Base-by-base conservation (phyloP, 2,797 vertebrate genomes). In the Falco peregrinus region DNA sequence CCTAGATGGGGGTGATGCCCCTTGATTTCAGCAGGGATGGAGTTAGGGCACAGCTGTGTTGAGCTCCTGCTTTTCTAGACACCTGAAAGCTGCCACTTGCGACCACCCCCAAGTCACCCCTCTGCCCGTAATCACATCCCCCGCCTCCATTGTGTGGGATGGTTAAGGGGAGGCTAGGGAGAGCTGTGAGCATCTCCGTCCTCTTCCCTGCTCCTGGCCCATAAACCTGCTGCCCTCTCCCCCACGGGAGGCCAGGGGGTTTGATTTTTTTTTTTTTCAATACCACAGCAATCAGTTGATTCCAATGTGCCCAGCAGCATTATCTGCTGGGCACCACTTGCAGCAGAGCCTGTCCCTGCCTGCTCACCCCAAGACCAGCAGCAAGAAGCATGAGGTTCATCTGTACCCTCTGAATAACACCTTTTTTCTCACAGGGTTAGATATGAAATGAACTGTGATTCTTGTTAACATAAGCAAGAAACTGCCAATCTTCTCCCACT, bases 91-190 rank as follows among this genome's bases (percentile, higher is more conserved):
- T 84, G n/a, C 5, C 9, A 13, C 3, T 1, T 78, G 57, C 9
- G 11, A 59, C 53, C 0, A 1, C 5, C 4, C 31, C 2, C 12
- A 17, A 7, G 45, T 54, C 47, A 73, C 31, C 12, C 12, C 17
- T 76, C 68, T 73, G 51, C 31, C 65, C 47, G 33, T 15, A 77
- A 63, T 35, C 3, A 2, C 3, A 0, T 53, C 14, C 25, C 26
- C 3, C 5, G 17, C 26, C 51, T 70, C 9, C 24, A 13, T 69
- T 59, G 43, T 2, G 1, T 0, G 2, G 29, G 11, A 5, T 0
- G 0, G 16, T 45, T 63, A 56, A 77, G 11, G n/a, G 54, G 18
- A 60, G 25, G 22, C 11, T 77, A 41, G 16, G 21, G n/a, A 63
- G 31, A 68, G 6, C 59, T 84, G 47, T 80, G 81, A 76, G 9